Conservation (phyloP, 2,888 invertebrate species). For the Neoaliturus tenellus region DNA sequence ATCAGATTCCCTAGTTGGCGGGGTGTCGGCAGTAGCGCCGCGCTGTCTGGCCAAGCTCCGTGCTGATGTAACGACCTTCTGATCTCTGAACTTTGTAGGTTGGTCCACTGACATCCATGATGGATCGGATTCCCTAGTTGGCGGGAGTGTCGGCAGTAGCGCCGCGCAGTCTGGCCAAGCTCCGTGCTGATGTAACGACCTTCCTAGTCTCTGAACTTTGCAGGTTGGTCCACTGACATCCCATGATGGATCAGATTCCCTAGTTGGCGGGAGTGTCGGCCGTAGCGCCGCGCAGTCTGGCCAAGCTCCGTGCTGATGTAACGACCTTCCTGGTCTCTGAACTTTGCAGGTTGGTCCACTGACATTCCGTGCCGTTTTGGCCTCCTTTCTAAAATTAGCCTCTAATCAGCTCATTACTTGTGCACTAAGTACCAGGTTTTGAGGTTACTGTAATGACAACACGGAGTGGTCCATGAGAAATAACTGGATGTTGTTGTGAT, state of each 20-base stretch:
- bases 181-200: too few relatives aligned
- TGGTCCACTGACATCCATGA: background rate
- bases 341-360: background rate
- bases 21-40: background rate
- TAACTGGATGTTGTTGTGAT: too few relatives aligned
- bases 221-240: too few relatives aligned
- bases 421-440: background rate
- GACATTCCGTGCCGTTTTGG: background rate
- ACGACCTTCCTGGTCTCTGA: background rate
- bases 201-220: too few relatives aligned
- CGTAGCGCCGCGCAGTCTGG: background rate
- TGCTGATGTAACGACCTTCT: background rate
- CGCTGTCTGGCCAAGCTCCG: background rate
- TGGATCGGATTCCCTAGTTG: too few relatives aligned
- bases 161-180: too few relatives aligned
- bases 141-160: background rate
- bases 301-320: background rate
- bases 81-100: background rate
- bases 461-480: too few relatives aligned
- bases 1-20: too few relatives aligned
- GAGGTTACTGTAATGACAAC: background rate
- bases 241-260: too few relatives aligned
- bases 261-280: background rate
- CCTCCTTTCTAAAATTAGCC: conserved; percentile 26
- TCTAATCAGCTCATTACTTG: background rate